A percentile compares a stretch with the other conserved stretches of the same genome.
Conservation (phyloP, 2,888 invertebrate species). For the Acanthosepion esculentum region DNA sequence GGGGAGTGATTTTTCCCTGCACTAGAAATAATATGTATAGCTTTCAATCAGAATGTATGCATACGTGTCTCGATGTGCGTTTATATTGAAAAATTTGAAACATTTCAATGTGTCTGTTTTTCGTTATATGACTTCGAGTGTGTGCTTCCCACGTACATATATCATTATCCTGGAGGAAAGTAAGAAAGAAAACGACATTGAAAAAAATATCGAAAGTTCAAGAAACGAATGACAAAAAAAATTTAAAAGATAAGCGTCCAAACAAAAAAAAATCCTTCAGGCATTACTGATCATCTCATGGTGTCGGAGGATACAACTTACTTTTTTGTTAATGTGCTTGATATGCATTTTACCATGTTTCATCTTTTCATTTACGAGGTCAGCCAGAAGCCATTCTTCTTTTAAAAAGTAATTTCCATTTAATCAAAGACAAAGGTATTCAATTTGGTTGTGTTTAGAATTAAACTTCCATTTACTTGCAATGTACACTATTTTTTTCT, state of each 20-base stretch:
- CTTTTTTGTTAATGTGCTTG: not conserved
- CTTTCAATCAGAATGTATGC: too few species aligned
- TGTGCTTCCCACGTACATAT: too few species aligned
- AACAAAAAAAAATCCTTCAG: not conserved
- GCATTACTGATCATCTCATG: not conserved
- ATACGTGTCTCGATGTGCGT: too few species aligned
- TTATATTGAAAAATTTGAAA: too few species aligned
- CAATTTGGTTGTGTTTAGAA: too few species aligned
- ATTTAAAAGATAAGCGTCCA: not conserved
- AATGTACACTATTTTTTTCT: too few species aligned
- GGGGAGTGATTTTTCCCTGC: too few species aligned
- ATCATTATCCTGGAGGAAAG: not conserved
- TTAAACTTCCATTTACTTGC: too few species aligned
- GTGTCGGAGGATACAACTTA: not conserved
- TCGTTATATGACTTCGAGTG: not conserved
- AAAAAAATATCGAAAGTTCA: not conserved
- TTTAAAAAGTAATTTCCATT: not conserved
- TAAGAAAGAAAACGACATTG: not conserved
- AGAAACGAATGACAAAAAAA: not conserved
- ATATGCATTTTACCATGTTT: not conserved
- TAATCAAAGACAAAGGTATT: not conserved
- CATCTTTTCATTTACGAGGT: not conserved
- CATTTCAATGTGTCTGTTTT: not conserved
- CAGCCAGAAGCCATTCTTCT: conserved; percentile 4
- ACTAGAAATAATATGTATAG: too few species aligned